phyloP scores from a whole-genome alignment of 1,140 invertebrate genomes.

The Neuroterus valhalla region DNA sequence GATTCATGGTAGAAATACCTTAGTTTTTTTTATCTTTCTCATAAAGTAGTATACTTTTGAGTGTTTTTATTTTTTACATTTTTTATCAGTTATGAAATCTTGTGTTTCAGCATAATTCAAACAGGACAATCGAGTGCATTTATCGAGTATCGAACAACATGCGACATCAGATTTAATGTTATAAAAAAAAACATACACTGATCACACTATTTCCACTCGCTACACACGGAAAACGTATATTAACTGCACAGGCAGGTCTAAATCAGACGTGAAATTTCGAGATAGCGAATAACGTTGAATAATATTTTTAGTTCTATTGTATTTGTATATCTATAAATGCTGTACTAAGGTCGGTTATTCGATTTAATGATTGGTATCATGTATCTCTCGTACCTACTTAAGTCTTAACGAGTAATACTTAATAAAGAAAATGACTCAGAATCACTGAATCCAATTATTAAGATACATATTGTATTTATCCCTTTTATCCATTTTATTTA shows the following conservation, averaged over 20 bases:
- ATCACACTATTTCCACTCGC: conserved; percentile 61
- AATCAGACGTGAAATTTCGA: conserved; percentile 52
- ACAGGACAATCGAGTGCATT: conserved; percentile 62
- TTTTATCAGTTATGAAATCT: conserved; percentile 16
- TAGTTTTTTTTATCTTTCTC: no score
- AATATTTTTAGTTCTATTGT: conserved; percentile 71
- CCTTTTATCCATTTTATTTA: neutral
- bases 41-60: no score
- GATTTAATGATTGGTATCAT: conserved; percentile 68
- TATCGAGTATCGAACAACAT: conserved; percentile 62
- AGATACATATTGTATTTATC: neutral
- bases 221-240: conserved; percentile 58
- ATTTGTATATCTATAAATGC: conserved; percentile 74
- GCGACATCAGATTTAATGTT: conserved; percentile 53
- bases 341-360: conserved; percentile 70
- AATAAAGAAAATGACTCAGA: conserved; percentile 60
- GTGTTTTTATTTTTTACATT: no score
- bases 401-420: conserved; percentile 65
- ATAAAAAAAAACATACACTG: conserved; percentile 45
- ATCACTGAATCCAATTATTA: conserved; percentile 36
- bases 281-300: conserved; percentile 61
- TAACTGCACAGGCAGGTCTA: conserved; percentile 53
- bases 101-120: conserved; percentile 72
- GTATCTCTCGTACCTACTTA: conserved; percentile 70
- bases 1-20: no score